These are phyloP conservation scores for Hirudo medicinalis DNA, from an alignment of 1,140 invertebrate species.

Conservation along the genomic window DNA sequence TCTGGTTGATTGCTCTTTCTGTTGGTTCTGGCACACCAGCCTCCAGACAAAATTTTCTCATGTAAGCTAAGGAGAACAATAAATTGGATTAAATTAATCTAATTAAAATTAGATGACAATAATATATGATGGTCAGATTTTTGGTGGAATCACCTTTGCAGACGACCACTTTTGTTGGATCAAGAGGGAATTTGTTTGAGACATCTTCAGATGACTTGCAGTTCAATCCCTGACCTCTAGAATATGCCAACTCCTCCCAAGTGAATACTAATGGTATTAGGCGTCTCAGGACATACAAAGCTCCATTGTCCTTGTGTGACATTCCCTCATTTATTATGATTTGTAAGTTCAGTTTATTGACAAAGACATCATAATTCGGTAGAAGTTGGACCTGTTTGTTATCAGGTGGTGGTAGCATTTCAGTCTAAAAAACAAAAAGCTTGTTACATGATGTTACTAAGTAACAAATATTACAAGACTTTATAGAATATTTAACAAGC, in stretches of 20 bases:
- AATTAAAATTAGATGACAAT: neutral
- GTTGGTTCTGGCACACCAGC: neutral
- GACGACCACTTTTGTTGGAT: conserved; percentile 10
- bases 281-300: conserved; percentile 12
- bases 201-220: conserved; percentile 19
- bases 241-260: conserved; percentile 15
- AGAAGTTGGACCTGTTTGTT: conserved; percentile 15
- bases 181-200: conserved; percentile 17
- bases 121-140: no score
- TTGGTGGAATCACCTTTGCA: conserved; percentile 13
- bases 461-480: no score
- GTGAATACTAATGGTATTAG: conserved; percentile 17
- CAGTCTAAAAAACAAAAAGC: conserved; percentile 2
- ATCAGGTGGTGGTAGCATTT: conserved; percentile 2
- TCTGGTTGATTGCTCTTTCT: conserved; percentile 17
- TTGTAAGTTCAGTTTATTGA: conserved; percentile 16
- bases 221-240: conserved; percentile 14
- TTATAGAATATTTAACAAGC: no score
- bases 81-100: no score
- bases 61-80: conserved; percentile 3
- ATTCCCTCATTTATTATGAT: conserved; percentile 17
- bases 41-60: conserved; percentile 17
- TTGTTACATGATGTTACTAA: no score
- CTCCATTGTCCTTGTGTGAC: conserved; percentile 17
- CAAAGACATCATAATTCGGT: conserved; percentile 16